Evolutionary conservation across 2,888 invertebrate species (phyloP).

Genomic region (Pyrrhosoma nymphula): DNA sequence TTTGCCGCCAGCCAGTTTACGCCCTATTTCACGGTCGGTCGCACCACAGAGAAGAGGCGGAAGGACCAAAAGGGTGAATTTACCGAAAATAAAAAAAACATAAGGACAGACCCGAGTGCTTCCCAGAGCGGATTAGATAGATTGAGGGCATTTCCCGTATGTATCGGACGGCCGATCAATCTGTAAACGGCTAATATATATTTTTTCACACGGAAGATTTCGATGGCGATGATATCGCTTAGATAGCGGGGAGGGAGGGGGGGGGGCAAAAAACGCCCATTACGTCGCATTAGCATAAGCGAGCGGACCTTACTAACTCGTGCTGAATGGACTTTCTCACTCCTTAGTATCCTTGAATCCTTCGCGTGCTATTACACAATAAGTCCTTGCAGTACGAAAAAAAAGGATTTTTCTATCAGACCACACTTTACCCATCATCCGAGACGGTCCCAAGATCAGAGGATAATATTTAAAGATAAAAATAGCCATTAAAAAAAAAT

Average conservation of each 20-base stretch:
- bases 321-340: neutral
- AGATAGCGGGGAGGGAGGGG: neutral
- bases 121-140: neutral
- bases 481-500: too few species aligned
- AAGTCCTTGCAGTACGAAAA: too few species aligned
- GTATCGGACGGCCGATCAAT: neutral
- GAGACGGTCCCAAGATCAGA: too few species aligned
- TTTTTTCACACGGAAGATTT: neutral
- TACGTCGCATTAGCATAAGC: neutral
- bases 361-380: too few species aligned
- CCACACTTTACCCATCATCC: too few species aligned
- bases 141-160: neutral
- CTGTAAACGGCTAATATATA: neutral
- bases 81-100: neutral
- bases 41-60: neutral
- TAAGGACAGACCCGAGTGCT: neutral
- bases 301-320: neutral
- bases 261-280: neutral
- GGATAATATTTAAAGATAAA: too few species aligned
- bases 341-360: too few species aligned
- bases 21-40: neutral
- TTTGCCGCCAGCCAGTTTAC: neutral
- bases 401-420: too few species aligned
- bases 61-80: neutral
- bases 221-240: neutral